Conservation (phyloP, 2,888 invertebrate species). For the Scaptomyza caliginosa region DNA sequence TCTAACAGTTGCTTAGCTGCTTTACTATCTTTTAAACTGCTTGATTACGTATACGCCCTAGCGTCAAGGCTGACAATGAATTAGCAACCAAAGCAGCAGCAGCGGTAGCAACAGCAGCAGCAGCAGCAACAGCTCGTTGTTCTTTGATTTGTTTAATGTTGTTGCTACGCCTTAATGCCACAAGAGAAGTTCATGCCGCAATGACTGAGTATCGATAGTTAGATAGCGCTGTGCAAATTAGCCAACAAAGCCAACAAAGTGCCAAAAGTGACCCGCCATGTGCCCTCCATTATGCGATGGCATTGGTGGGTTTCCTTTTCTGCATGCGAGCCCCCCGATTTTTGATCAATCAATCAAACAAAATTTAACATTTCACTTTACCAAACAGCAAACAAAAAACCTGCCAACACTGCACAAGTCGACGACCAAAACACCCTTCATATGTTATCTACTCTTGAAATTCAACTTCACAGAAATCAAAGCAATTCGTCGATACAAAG, state of each 20-base stretch:
- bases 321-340: slow-evolving; percentile 11
- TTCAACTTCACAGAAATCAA: too few species aligned
- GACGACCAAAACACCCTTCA: not conserved
- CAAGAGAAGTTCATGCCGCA: slow-evolving; percentile 26
- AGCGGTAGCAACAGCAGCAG: too few species aligned
- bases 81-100: too few species aligned
- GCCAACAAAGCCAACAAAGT: slow-evolving; percentile 43
- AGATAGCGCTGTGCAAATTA: slow-evolving; percentile 28
- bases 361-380: slow-evolving; percentile 52
- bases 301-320: slow-evolving; percentile 23
- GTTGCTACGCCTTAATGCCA: slow-evolving; percentile 35
- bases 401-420: not conserved
- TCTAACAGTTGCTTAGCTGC: not conserved
- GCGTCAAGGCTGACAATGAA: slow-evolving; percentile 56
- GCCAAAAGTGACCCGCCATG: slow-evolving; percentile 39
- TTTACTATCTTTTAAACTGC: not conserved
- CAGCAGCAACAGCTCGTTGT: slow-evolving; percentile 9
- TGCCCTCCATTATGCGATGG: slow-evolving; percentile 42
- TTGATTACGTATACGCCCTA: slow-evolving; percentile 66
- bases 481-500: too few species aligned
- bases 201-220: not conserved
- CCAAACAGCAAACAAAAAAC: not conserved
- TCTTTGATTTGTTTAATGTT: slow-evolving; percentile 22
- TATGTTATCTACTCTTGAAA: too few species aligned
- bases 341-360: slow-evolving; percentile 52